A percentile compares a stretch with the other conserved stretches of the same genome.
Conservation (phyloP, 2,888 invertebrate genomes). For the Trissolcus brochymenae region DNA sequence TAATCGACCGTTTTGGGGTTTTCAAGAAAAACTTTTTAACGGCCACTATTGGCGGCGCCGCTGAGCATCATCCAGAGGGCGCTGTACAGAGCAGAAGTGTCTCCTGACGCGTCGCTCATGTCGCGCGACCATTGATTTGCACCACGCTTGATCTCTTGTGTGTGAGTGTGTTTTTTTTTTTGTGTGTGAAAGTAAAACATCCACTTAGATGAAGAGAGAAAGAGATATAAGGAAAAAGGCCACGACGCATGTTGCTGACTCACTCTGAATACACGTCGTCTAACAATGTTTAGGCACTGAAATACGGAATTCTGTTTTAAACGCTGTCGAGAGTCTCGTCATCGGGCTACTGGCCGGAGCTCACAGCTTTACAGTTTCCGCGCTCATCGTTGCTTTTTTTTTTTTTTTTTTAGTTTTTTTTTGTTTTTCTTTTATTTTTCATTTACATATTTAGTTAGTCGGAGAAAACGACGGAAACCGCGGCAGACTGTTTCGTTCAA, state of each 20-base stretch:
- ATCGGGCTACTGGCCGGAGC: constrained; percentile 61
- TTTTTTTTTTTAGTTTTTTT: background rate
- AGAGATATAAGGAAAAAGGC: constrained; percentile 58
- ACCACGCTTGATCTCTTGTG: too few species aligned
- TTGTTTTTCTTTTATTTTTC: background rate
- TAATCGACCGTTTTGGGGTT: too few species aligned
- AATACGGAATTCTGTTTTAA: constrained; percentile 67
- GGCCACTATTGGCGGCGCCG: too few species aligned
- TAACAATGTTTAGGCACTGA: constrained; percentile 71
- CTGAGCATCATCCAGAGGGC: too few species aligned
- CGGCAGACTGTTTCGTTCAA: constrained; percentile 25
- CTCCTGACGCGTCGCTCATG: too few species aligned
- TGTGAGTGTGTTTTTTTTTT: constrained; percentile 8
- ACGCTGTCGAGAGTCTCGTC: constrained; percentile 35
- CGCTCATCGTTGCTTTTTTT: constrained; percentile 28
- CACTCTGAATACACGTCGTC: constrained; percentile 59
- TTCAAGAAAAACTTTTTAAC: too few species aligned
- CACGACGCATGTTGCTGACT: constrained; percentile 60
- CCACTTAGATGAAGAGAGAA: background rate
- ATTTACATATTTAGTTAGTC: constrained; percentile 18
- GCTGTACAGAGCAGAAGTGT: too few species aligned
- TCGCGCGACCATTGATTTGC: too few species aligned
- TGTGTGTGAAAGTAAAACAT: constrained; percentile 13
- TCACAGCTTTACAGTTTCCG: constrained; percentile 11
- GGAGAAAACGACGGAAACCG: constrained; percentile 5